Base-by-base conservation (phyloP, 2,888 invertebrate species). In the Caenorhabditis sinica region DNA sequence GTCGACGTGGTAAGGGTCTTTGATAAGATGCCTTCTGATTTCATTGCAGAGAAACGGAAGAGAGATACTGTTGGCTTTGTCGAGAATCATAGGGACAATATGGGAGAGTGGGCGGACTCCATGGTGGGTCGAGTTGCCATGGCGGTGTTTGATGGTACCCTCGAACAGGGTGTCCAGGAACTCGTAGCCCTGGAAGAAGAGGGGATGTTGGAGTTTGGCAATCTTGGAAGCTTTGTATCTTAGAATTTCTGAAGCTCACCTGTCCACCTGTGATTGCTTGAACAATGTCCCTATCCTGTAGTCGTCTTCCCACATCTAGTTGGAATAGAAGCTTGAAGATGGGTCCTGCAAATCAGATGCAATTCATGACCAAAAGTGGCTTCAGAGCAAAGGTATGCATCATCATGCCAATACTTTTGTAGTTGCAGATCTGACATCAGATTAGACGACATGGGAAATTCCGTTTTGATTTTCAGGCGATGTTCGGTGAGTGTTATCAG, bases 1-100 rank as follows among this genome's bases (percentile, higher is more conserved):
- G 28, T 83, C 83, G 15, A 83, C 74, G 28, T 74, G 83, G 63
- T 83, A 83, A 2, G 83, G 83, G 28, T 83, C 83, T 20, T 68
- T 68, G 45, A 83, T 83, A 0, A 83, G 60, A 40, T 82, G 74
- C 23, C 69, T 17, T 28, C 61, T 43, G 36, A 82, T 74, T 68
- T 81, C 73, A 61, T 81, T 81, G 53, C 81, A 81, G 0, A 74
- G 66, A 33, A 72, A 80, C 28, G 80, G 80, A 20, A 80, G 66
- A 1, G 80, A 80, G 15, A 80, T 72, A 15, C 80, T 56, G n/a
- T 66, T 80, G 33, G 53, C 51, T 36, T 82, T 75, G 4, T 82
- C 82, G n/a, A 82, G 45, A 28, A 82, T 82, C 13, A 65, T 25
- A 6, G 76, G 71, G 20, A 79, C 45, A 2, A 83, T 79, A 20